phyloP scores from a whole-genome alignment of 2,797 vertebrate genomes.

The Diplodus sargus region DNA sequence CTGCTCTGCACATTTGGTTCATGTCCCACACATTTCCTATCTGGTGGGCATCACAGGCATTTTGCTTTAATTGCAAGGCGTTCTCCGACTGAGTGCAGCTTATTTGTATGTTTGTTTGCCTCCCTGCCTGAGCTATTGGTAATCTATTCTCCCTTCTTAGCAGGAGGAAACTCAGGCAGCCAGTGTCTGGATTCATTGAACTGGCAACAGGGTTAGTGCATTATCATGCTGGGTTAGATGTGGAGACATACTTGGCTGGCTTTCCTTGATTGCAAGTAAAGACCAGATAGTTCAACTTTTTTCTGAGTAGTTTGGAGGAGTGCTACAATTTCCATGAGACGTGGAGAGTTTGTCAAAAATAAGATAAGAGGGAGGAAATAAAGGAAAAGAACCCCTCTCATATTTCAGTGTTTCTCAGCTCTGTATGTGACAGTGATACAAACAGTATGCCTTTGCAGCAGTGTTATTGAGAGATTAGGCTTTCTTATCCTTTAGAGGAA shows the following conservation, averaged over 20 bases:
- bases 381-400: not conserved
- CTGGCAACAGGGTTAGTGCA: constrained; percentile 78
- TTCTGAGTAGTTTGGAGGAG: constrained; percentile 61
- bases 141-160: constrained; percentile 85
- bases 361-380: not conserved
- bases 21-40: constrained; percentile 89
- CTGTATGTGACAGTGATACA: constrained; percentile 25
- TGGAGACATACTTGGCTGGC: constrained; percentile 77
- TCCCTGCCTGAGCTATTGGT: constrained; percentile 83
- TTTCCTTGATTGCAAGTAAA: constrained; percentile 78
- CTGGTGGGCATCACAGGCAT: constrained; percentile 89
- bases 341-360: constrained; percentile 21
- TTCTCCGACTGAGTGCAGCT: constrained; percentile 84
- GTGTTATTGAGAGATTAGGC: constrained; percentile 64
- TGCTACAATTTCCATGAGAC: constrained; percentile 47
- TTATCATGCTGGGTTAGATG: constrained; percentile 82
- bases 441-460: constrained; percentile 28
- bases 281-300: constrained; percentile 73
- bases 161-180: constrained; percentile 78
- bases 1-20: constrained; percentile 90
- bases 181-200: constrained; percentile 83
- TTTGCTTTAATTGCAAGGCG: constrained; percentile 89
- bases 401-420: not conserved
- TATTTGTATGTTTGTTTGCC: constrained; percentile 84
- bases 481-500: constrained; percentile 64